phyloP scores from a whole-genome alignment of 2,888 invertebrate genomes.

The Scaptomyza parva region DNA sequence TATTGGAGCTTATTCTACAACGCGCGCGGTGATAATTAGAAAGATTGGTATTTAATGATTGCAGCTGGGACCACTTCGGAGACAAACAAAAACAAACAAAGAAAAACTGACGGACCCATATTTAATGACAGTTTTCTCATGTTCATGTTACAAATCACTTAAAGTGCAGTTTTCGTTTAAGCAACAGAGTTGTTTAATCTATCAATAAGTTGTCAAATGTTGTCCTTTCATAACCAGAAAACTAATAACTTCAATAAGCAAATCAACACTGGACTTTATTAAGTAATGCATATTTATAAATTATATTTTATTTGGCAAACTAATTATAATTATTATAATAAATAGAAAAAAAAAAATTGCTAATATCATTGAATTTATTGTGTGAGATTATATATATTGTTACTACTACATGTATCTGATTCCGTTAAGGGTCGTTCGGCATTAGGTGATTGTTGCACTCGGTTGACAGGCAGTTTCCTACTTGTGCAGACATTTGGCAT shows the following conservation, averaged over 20 bases:
- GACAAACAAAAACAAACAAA: not conserved
- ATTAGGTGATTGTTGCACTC: no score
- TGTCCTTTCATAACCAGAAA: no score
- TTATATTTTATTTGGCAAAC: slow-evolving; percentile 41
- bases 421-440: slow-evolving; percentile 18
- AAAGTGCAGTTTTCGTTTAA: slow-evolving; percentile 12
- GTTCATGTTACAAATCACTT: slow-evolving; percentile 17
- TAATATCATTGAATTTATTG: slow-evolving; percentile 61
- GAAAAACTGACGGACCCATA: not conserved
- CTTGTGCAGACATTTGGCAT: slow-evolving; percentile 63
- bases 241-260: slow-evolving; percentile 12
- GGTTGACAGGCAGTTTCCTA: slow-evolving; percentile 29
- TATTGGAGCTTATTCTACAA: slow-evolving; percentile 25
- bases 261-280: slow-evolving; percentile 35
- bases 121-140: slow-evolving; percentile 14
- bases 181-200: not conserved
- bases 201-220: not conserved
- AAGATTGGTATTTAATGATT: slow-evolving; percentile 44
- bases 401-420: slow-evolving; percentile 29
- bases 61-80: slow-evolving; percentile 34
- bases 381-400: slow-evolving; percentile 46
- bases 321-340: slow-evolving; percentile 50
- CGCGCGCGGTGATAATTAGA: slow-evolving; percentile 32
- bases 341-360: slow-evolving; percentile 58
- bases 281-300: slow-evolving; percentile 40